A percentile compares a stretch with the other conserved stretches of the same genome.
Evolutionary conservation across 1,140 invertebrate genomes (phyloP).

Genomic region (Drosophila busckii): DNA sequence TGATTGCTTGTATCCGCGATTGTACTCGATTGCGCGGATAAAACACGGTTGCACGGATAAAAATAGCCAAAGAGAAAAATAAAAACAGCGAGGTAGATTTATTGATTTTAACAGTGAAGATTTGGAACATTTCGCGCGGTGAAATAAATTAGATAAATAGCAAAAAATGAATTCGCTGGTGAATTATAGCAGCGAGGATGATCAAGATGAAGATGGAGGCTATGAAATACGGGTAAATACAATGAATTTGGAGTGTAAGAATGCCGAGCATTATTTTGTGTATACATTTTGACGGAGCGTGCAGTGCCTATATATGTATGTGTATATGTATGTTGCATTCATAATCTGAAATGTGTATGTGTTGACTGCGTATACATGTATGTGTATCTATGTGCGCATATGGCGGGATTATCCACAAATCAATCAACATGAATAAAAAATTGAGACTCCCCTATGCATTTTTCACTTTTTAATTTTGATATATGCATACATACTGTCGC

Average conservation of each 20-base stretch:
- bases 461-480: background rate
- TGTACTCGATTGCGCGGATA: background rate
- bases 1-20: too few species aligned
- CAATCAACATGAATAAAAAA: slow-evolving; percentile 20
- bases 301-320: slow-evolving; percentile 18
- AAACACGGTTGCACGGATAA: background rate
- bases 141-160: background rate
- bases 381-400: background rate
- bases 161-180: slow-evolving; percentile 81
- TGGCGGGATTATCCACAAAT: slow-evolving; percentile 3
- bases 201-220: slow-evolving; percentile 79
- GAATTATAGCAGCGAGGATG: slow-evolving; percentile 83
- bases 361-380: slow-evolving; percentile 11
- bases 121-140: background rate
- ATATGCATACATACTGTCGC: background rate
- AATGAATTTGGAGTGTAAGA: slow-evolving; percentile 11
- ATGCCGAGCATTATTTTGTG: slow-evolving; percentile 42
- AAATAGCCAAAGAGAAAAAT: background rate
- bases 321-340: slow-evolving; percentile 8
- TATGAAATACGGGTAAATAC: slow-evolving; percentile 77
- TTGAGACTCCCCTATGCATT: background rate
- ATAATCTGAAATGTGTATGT: slow-evolving; percentile 1
- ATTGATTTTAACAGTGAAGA: slow-evolving; percentile 35
- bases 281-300: slow-evolving; percentile 37
- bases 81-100: slow-evolving; percentile 14